phyloP scores from a whole-genome alignment of 2,888 invertebrate species.

The Proisotoma minuta region DNA sequence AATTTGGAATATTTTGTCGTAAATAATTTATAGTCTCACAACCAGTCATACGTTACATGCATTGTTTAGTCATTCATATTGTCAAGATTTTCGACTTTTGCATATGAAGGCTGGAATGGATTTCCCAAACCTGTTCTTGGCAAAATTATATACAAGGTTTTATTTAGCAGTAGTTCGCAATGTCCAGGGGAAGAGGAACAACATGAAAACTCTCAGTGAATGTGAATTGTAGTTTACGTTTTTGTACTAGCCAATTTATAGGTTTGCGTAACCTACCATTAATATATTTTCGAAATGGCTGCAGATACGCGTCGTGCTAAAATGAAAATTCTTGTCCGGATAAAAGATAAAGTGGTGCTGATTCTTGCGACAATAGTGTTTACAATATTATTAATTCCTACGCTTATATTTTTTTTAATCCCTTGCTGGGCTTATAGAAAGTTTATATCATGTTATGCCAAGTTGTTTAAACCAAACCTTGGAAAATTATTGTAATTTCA shows the following conservation, averaged over 20 bases:
- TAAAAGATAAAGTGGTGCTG: slow-evolving; percentile 23
- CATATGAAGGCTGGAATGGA: no score
- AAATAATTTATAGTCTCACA: no score
- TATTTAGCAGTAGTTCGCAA: neutral
- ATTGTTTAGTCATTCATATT: no score
- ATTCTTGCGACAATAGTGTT: slow-evolving; percentile 25
- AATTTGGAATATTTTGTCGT: no score
- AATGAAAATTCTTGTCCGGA: slow-evolving; percentile 20
- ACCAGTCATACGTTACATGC: no score
- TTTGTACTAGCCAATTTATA: neutral
- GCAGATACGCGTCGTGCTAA: slow-evolving; percentile 11
- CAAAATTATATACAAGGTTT: neutral
- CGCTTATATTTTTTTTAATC: slow-evolving; percentile 25
- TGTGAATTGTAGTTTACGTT: neutral
- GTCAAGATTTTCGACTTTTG: no score
- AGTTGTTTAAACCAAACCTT: slow-evolving; percentile 24
- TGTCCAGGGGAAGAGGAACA: neutral
- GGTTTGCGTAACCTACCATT: neutral
- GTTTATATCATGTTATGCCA: slow-evolving; percentile 20
- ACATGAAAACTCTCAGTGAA: no score
- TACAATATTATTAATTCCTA: slow-evolving; percentile 25
- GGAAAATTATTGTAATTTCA: slow-evolving; percentile 32
- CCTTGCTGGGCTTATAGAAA: slow-evolving; percentile 33
- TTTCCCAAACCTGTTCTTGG: no score
- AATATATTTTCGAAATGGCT: slow-evolving; percentile 15